Evolutionary conservation across 2,113 vertebrate species (phyloP).

Genomic region (Engystomops pustulosus): DNA sequence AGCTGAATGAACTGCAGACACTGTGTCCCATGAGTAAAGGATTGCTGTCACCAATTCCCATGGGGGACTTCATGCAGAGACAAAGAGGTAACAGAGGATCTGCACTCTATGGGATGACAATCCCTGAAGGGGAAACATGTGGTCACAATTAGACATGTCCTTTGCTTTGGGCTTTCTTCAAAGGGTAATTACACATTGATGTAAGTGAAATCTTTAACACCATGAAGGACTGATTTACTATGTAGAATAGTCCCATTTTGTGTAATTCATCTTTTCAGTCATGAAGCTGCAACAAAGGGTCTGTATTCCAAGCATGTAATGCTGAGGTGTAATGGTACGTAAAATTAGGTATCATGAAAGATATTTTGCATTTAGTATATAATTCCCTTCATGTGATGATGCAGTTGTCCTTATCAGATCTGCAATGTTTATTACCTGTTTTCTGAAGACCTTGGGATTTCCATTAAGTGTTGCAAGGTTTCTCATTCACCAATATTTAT

Average conservation of each 20-base stretch:
- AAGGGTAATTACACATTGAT: constrained; percentile 35
- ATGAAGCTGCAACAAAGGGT: not conserved
- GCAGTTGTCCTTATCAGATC: not conserved
- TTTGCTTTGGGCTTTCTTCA: constrained; percentile 39
- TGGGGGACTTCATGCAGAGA: constrained; percentile 28
- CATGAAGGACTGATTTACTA: constrained; percentile 20
- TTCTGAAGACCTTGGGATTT: constrained; percentile 21
- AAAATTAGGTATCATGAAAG: not conserved
- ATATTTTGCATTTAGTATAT: not conserved
- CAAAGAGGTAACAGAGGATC: constrained; percentile 45
- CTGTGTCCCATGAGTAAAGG: constrained; percentile 2
- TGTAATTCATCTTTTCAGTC: constrained; percentile 12
- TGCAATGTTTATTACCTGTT: constrained; percentile 3
- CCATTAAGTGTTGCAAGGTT: constrained; percentile 13
- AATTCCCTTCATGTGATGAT: not conserved
- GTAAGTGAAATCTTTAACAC: constrained; percentile 16
- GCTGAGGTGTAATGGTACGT: not conserved
- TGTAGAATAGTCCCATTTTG: constrained; percentile 7
- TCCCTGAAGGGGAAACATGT: constrained; percentile 41
- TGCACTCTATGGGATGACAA: constrained; percentile 10
- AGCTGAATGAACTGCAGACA: constrained; percentile 20
- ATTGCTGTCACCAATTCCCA: constrained; percentile 26
- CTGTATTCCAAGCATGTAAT: not conserved
- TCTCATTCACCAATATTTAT: constrained; percentile 12
- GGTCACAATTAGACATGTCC: constrained; percentile 48